These are phyloP conservation scores for Entomyzon cyanotis DNA, from an alignment of 2,113 vertebrate species.

Conservation along the genomic window DNA sequence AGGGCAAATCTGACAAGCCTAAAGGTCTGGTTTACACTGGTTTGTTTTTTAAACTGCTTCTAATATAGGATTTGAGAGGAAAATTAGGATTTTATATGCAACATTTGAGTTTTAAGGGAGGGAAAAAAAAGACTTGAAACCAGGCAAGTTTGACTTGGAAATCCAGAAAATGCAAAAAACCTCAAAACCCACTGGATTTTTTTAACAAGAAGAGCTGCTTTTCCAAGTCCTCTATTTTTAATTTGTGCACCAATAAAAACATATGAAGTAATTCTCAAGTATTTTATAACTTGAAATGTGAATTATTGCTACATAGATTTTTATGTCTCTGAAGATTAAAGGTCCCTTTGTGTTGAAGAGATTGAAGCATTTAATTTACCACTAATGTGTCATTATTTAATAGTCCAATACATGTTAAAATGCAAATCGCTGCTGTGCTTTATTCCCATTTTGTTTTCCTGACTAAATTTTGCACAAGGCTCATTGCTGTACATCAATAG, in stretches of 20 bases:
- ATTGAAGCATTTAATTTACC: not conserved
- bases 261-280: not conserved
- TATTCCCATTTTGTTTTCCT: not conserved
- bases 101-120: not conserved
- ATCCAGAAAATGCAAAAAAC: not conserved
- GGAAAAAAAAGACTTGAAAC: not conserved
- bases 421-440: not conserved
- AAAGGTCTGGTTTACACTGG: conserved; percentile 56
- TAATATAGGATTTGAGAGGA: not conserved
- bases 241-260: not conserved
- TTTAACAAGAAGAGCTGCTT: not conserved
- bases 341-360: not conserved
- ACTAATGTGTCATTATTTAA: not conserved
- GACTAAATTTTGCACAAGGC: not conserved
- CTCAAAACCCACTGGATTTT: not conserved
- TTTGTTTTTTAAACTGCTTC: not conserved
- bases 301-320: not conserved
- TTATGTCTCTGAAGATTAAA: not conserved
- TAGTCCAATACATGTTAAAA: not conserved
- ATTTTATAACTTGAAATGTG: not conserved
- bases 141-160: not conserved
- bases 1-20: conserved; percentile 77
- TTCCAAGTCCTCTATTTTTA: not conserved
- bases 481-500: not conserved
- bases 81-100: not conserved